Percentiles rank a stretch among this genome's conserved stretches.
Conservation (phyloP, 2,113 vertebrate genomes). For the Paralichthys olivaceus region DNA sequence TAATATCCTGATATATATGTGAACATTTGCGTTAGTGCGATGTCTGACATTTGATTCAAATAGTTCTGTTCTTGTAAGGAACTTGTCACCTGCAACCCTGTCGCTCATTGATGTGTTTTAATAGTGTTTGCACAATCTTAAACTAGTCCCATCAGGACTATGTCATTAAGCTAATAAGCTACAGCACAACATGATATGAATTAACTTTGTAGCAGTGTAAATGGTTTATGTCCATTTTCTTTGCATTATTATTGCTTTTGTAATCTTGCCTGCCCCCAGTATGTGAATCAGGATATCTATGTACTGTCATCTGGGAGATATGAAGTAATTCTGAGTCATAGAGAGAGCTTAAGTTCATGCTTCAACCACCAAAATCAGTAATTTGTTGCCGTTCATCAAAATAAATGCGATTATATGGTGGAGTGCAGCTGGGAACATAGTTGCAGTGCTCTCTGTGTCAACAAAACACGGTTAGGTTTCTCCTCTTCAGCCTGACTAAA, state of each 20-base stretch:
- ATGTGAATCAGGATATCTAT: background rate
- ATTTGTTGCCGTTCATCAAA: constrained; percentile 9
- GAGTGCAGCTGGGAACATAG: constrained; percentile 51
- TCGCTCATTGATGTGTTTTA: no score
- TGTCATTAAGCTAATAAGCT: no score
- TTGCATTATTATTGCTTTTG: background rate
- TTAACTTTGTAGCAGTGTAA: no score
- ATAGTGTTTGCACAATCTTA: no score
- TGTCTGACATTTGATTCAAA: no score
- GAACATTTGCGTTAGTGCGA: no score
- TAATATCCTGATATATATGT: no score
- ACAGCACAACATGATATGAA: no score
- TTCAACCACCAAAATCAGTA: constrained; percentile 20
- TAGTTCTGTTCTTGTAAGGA: no score
- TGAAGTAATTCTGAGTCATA: constrained; percentile 10
- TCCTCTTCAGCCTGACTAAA: constrained; percentile 67
- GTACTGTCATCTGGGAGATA: background rate
- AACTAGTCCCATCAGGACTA: no score
- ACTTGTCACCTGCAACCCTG: no score
- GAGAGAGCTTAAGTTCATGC: constrained; percentile 15
- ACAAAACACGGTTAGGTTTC: constrained; percentile 45
- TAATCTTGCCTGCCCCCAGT: background rate
- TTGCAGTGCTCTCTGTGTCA: constrained; percentile 44
- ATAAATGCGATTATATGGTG: constrained; percentile 21
- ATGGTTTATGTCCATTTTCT: no score